Conservation (phyloP, 2,888 invertebrate species). For the Cataglyphis cursor region DNA sequence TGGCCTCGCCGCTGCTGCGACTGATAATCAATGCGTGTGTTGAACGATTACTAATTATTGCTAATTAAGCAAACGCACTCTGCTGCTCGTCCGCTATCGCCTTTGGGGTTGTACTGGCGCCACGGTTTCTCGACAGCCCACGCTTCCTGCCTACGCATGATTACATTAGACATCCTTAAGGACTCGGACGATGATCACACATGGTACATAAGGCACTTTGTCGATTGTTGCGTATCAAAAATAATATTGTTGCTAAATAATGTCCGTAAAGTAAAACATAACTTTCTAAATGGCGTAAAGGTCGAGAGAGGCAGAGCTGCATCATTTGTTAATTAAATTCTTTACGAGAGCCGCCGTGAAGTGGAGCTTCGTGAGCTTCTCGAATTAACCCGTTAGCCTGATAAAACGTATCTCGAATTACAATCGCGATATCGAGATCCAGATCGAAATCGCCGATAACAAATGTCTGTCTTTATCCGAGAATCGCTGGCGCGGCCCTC, state of each 20-base stretch:
- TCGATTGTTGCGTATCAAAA: constrained; percentile 16
- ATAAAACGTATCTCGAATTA: constrained; percentile 62
- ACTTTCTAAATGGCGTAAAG: constrained; percentile 37
- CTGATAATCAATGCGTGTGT: constrained; percentile 70
- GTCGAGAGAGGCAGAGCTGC: not conserved
- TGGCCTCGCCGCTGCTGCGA: constrained; percentile 66
- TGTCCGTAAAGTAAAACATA: constrained; percentile 13
- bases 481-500: constrained; percentile 45
- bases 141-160: constrained; percentile 72
- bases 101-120: constrained; percentile 69
- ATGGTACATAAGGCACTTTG: constrained; percentile 36
- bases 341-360: not conserved
- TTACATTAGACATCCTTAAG: constrained; percentile 60
- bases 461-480: constrained; percentile 68
- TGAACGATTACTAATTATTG: constrained; percentile 82
- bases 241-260: constrained; percentile 1
- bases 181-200: constrained; percentile 54
- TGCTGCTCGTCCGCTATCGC: constrained; percentile 63
- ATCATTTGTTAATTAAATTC: constrained; percentile 21
- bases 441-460: constrained; percentile 68
- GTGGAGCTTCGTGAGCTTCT: constrained; percentile 8
- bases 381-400: constrained; percentile 62
- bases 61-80: constrained; percentile 79
- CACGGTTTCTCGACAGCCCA: constrained; percentile 59
- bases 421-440: constrained; percentile 65